Base-by-base conservation (phyloP, 2,113 vertebrate genomes). In the Cranoglanis bouderius region DNA sequence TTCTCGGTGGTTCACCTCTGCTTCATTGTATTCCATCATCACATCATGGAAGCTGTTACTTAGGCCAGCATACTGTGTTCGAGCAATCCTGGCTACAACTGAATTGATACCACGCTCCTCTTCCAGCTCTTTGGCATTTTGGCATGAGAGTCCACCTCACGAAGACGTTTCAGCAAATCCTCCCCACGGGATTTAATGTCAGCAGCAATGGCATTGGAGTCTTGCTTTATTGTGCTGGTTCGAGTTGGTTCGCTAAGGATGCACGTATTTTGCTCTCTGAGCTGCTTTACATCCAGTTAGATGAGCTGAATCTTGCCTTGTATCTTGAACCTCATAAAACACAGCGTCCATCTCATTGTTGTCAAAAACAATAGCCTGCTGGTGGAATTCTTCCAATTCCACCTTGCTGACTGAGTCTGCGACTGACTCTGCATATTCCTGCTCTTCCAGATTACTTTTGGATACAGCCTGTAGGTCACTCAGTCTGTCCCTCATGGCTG, bases 211-310 rank as follows among this genome's bases (percentile, higher is more conserved):
- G 94, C 91, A 38, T 95, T 97, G 82, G 97, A 95, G 90, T 98
- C 97, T 6, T 95, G 92, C 90, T 97, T 97, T 91, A 97, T 95
- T 92, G 96, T 96, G 84, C 96, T 97, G 24, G 97, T 94, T 4
- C 96, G 95, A 87, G 96, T 94, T 92, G 96, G 96, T 84, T 97
- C 97, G n/a, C 94, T 97, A 86, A 98, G 96, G 91, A 97, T 96
- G 81, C 97, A 96, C 1, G 16, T 89, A 78, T 97, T 97, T 89
- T 98, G 97, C 90, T 97, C 97, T 35, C 94, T 93, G 84, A 98
- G 94, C 0, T 95, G 93, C 89, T 85, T 95, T 85, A 97, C 94
- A 29, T 97, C 96, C 0, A 94, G 92, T 85, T 95, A 94, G 82
- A 98, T 94, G 84, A 94, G 94, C 75, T 96, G 94, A 63, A 96